phyloP scores from a whole-genome alignment of 1,140 invertebrate genomes.

The Drosophila kohkoa region DNA sequence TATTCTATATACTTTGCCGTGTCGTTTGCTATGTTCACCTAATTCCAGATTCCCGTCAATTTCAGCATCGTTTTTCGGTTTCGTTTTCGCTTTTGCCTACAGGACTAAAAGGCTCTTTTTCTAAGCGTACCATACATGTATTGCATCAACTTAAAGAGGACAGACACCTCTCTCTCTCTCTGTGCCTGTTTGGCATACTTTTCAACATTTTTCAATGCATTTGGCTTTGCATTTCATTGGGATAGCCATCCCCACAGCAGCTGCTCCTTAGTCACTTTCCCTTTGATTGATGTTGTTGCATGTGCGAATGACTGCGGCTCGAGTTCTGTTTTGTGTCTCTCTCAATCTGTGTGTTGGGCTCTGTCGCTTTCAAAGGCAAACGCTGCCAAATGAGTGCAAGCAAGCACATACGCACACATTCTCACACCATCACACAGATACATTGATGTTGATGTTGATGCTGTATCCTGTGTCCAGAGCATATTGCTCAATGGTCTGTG shows the following conservation, averaged over 20 bases:
- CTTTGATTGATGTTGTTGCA: constrained; percentile 72
- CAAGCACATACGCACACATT: constrained; percentile 7
- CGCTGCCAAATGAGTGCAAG: constrained; percentile 55
- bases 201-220: constrained; percentile 70
- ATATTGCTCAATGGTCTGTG: constrained; percentile 54
- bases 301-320: constrained; percentile 54
- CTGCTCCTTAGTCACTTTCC: constrained; percentile 53
- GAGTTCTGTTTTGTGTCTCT: constrained; percentile 20
- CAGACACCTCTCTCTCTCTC: neutral
- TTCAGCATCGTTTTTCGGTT: constrained; percentile 28
- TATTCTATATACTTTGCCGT: neutral
- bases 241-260: neutral
- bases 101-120: constrained; percentile 25
- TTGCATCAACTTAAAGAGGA: constrained; percentile 57
- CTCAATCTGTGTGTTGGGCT: constrained; percentile 1
- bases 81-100: constrained; percentile 13
- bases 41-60: constrained; percentile 38
- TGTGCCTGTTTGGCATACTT: constrained; percentile 62
- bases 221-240: constrained; percentile 44
- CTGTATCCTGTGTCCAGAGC: constrained; percentile 8
- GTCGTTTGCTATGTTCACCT: constrained; percentile 24
- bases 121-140: constrained; percentile 22
- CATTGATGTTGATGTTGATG: neutral
- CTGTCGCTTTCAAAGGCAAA: constrained; percentile 39
- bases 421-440: neutral